phyloP scores from a whole-genome alignment of 2,113 vertebrate genomes.

The Crotophaga sulcirostris region DNA sequence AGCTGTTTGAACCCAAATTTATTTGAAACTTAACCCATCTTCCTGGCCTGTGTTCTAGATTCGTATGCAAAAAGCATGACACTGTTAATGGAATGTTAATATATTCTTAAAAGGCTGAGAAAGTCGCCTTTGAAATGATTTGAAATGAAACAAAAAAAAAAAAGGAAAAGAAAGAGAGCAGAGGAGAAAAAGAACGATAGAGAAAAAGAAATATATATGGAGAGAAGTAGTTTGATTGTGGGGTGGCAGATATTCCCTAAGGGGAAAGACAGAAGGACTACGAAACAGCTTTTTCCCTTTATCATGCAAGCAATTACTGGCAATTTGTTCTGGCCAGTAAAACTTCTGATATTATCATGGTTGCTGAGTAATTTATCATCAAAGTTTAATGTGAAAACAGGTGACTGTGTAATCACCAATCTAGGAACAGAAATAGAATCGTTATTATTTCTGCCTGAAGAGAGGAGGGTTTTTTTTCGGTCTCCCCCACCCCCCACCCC shows the following conservation, averaged over 20 bases:
- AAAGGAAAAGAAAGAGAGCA: not conserved
- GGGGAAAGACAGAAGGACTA: slow-evolving; percentile 60
- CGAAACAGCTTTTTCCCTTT: slow-evolving; percentile 73
- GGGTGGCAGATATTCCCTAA: slow-evolving; percentile 41
- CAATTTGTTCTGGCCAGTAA: slow-evolving; percentile 88
- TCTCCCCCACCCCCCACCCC: not conserved
- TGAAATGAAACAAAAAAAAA: not conserved
- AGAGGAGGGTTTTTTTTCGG: slow-evolving; percentile 35
- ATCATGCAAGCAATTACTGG: slow-evolving; percentile 83
- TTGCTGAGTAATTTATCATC: slow-evolving; percentile 88
- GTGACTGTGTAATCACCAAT: slow-evolving; percentile 88
- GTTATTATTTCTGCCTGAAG: slow-evolving; percentile 85
- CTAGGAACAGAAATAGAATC: slow-evolving; percentile 85
- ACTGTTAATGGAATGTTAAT: slow-evolving; percentile 72
- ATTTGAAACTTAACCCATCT: slow-evolving; percentile 54
- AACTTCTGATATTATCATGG: slow-evolving; percentile 87
- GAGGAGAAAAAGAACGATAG: not conserved
- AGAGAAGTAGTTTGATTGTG: slow-evolving; percentile 32
- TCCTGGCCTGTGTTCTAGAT: slow-evolving; percentile 4
- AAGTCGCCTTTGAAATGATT: slow-evolving; percentile 59
- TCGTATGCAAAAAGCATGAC: slow-evolving; percentile 16
- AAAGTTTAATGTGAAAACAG: slow-evolving; percentile 88
- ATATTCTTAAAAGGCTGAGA: slow-evolving; percentile 54
- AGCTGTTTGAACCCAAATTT: slow-evolving; percentile 48
- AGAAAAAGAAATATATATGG: not conserved